Base-by-base conservation (phyloP, 2,888 invertebrate genomes). In the Philereme vetulata region DNA sequence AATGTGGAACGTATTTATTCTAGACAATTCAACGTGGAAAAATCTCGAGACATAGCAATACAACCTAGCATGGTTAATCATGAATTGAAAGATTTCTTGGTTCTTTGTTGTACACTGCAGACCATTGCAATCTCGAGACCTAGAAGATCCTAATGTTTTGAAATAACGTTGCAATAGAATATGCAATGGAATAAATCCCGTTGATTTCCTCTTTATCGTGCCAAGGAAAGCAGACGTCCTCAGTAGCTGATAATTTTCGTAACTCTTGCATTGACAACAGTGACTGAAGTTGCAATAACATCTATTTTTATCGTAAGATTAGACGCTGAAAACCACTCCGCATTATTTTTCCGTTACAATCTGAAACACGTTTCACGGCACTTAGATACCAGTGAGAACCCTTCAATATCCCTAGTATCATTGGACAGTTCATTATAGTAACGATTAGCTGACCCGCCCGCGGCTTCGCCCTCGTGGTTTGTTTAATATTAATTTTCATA, bases 181-280 rank as follows among this genome's bases (percentile, higher is more conserved):
- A 5, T 45, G 8, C 42, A 35, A 52, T 36, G 55, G 32, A 43
- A 58, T 48, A 58, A 21, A 21, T 21, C 21, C 21, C 21, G 4
- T 36, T 34, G 40, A 50, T 46, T 60, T 59, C 54, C 59, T 59
- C 5, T 21, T 59, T 36, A 34, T n/a, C 45, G 45, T 54, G 59
- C 59, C 59, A 59, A 59, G 35, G 33, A 53, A 45, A 44, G 43
- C 42, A 47, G 9, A 49, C 21, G 36, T 45, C 46, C 51, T 44
- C 51, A 42, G 51, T 36, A 9, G 33, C 9, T 33, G 33, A 46
- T 52, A 42, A 47, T 52, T 45, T 51, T 57, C 46, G 42, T 51
- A 47, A 45, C 46, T 32, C 47, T n/a, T 21, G 47, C 51, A 56
- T 56, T 56, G 56, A 56, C 36, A 46, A 45, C 45, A 21, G 21